Conservation (phyloP, 2,888 invertebrate genomes). For the Exocentrus adspersus region DNA sequence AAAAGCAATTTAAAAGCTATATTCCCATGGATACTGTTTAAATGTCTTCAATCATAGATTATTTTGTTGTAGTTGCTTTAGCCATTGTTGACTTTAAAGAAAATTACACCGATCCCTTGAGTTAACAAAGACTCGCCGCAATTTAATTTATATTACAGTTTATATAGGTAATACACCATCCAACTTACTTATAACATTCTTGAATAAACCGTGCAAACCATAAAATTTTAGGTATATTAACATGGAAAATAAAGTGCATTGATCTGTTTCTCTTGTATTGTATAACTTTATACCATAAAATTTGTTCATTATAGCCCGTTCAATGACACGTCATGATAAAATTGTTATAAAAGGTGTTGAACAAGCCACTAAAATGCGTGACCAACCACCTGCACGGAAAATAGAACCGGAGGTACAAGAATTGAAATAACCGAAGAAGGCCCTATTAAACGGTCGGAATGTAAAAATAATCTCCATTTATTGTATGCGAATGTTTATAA, state of each 20-base stretch:
- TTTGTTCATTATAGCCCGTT: neutral
- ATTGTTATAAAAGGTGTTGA: neutral
- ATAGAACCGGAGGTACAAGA: neutral
- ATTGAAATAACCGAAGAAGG: neutral
- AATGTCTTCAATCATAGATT: no score
- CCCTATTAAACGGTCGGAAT: neutral
- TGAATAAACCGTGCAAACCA: neutral
- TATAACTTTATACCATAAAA: neutral
- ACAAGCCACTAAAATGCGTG: neutral
- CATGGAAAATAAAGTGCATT: neutral
- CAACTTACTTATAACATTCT: neutral
- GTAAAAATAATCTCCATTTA: neutral
- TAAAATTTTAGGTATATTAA: neutral
- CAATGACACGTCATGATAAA: neutral
- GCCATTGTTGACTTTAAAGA: neutral
- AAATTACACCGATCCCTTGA: neutral
- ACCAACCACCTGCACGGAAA: neutral
- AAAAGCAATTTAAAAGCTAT: no score
- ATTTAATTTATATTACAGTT: neutral
- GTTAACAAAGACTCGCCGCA: neutral
- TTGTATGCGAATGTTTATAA: neutral
- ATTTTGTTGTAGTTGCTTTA: no score
- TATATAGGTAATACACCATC: neutral
- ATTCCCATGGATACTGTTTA: no score
- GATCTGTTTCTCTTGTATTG: neutral